Conservation (phyloP, 2,888 invertebrate species). For the Lamellibrachia columna region DNA sequence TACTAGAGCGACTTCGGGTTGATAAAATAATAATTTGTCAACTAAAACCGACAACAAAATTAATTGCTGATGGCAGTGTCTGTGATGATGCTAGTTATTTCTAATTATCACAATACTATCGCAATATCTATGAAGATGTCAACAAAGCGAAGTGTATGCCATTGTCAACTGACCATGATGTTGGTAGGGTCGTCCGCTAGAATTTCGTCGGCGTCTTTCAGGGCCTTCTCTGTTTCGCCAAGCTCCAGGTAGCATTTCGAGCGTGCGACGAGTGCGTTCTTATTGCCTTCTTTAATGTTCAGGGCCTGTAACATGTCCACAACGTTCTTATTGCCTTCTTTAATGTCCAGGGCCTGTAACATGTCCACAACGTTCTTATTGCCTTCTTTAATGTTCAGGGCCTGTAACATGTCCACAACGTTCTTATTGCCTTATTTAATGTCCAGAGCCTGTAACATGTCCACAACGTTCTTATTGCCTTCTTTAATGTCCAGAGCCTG, state of each 20-base stretch:
- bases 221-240: slow-evolving; percentile 83
- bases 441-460: too few relatives aligned
- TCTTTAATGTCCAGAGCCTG: slow-evolving; percentile 76
- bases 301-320: slow-evolving; percentile 69
- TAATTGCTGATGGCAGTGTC: neutral
- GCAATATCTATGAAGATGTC: neutral
- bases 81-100: neutral
- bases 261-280: slow-evolving; percentile 85
- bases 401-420: slow-evolving; percentile 40
- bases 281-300: slow-evolving; percentile 80
- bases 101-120: neutral
- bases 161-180: slow-evolving; percentile 50
- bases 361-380: neutral
- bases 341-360: slow-evolving; percentile 75
- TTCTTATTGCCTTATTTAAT: too few relatives aligned
- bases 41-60: neutral
- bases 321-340: slow-evolving; percentile 65
- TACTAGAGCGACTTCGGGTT: neutral
- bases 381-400: slow-evolving; percentile 79
- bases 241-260: slow-evolving; percentile 88
- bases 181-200: slow-evolving; percentile 68
- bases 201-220: slow-evolving; percentile 86
- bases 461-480: slow-evolving; percentile 78
- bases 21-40: slow-evolving; percentile 5
- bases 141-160: neutral